Percentiles rank a stretch among this genome's conserved stretches.
These are phyloP conservation scores for Andrena trimmerana DNA, from an alignment of 2,888 invertebrate species.

Conservation along the genomic window DNA sequence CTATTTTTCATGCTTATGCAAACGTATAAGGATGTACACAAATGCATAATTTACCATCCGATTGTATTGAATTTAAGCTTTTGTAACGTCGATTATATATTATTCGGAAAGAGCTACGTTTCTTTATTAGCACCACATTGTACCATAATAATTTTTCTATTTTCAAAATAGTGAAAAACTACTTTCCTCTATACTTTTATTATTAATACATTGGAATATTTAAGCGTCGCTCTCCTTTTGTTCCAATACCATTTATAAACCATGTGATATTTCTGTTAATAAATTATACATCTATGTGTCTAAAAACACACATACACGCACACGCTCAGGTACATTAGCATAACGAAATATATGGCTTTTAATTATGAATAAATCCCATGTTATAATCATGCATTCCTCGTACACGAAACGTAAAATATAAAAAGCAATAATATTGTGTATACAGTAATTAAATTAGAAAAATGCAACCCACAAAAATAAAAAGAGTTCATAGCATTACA, in stretches of 20 bases:
- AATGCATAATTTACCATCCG: slow-evolving; percentile 20
- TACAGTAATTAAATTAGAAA: background rate
- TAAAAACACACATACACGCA: slow-evolving; percentile 7
- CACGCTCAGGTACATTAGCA: slow-evolving; percentile 1
- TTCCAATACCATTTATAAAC: slow-evolving; percentile 57
- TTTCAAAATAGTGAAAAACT: background rate
- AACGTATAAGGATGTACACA: slow-evolving; percentile 38
- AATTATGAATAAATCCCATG: slow-evolving; percentile 10
- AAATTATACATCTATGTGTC: slow-evolving; percentile 22
- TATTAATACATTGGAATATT: background rate
- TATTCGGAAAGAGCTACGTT: slow-evolving; percentile 31
- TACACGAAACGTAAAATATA: slow-evolving; percentile 5
- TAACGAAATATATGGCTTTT: slow-evolving; percentile 26
- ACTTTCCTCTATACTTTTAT: background rate
- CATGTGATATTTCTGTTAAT: slow-evolving; percentile 43
- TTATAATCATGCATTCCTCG: slow-evolving; percentile 36
- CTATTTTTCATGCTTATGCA: slow-evolving; percentile 42
- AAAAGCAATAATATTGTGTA: slow-evolving; percentile 5
- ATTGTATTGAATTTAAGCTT: background rate
- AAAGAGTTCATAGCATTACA: background rate
- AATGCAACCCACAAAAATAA: background rate
- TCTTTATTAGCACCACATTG: slow-evolving; percentile 31
- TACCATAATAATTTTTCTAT: slow-evolving; percentile 57
- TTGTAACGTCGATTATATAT: background rate
- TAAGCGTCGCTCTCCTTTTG: slow-evolving; percentile 55